Conservation (phyloP, 1,140 invertebrate genomes). For the Cydia pomonella region DNA sequence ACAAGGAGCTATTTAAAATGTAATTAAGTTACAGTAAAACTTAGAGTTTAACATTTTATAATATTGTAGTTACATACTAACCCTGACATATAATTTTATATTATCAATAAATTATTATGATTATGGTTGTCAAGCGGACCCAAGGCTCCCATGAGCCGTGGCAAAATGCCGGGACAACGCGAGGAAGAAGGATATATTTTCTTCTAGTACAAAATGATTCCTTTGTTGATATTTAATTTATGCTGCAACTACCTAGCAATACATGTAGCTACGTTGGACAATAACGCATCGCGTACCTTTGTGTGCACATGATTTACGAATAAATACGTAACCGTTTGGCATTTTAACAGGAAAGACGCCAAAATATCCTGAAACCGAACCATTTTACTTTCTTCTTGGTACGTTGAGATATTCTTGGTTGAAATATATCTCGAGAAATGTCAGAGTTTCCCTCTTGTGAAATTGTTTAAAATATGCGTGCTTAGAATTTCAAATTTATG, state of each 20-base stretch:
- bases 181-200: too few species aligned
- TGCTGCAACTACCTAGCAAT: neutral
- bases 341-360: conserved; percentile 11
- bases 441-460: neutral
- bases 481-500: neutral
- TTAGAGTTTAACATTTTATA: too few species aligned
- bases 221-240: neutral
- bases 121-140: too few species aligned
- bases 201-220: neutral
- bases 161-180: too few species aligned
- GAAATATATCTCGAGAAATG: neutral
- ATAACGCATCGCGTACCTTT: conserved; percentile 15
- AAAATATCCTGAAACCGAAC: neutral
- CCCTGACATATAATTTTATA: too few species aligned
- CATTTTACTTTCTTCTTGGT: neutral
- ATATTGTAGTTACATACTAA: too few species aligned
- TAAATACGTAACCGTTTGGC: neutral
- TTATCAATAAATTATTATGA: too few species aligned
- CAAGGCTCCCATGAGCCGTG: too few species aligned
- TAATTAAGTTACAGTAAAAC: too few species aligned
- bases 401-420: neutral
- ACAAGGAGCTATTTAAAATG: too few species aligned
- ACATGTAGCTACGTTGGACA: neutral
- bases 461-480: neutral
- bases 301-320: conserved; percentile 18